Evolutionary conservation across 2,888 invertebrate genomes (phyloP).

Genomic region (Ophion costatus): DNA sequence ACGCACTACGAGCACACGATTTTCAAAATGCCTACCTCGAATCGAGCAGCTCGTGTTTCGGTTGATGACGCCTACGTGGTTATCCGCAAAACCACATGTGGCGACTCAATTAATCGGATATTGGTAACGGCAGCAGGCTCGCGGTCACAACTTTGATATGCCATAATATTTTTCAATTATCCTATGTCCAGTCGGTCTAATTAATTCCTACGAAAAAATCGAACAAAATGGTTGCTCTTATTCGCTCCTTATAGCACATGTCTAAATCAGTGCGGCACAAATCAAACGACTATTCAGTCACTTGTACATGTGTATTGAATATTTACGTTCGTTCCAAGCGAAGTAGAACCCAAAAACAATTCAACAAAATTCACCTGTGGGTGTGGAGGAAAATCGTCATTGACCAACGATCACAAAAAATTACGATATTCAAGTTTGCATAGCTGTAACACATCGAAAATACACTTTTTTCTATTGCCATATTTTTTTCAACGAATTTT

Average conservation of each 20-base stretch:
- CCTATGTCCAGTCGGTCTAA: slow-evolving; percentile 9
- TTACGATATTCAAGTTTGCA: too few relatives aligned
- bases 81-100: slow-evolving; percentile 46
- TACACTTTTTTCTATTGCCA: neutral
- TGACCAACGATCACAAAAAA: too few relatives aligned
- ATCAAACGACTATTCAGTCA: neutral
- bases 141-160: slow-evolving; percentile 8
- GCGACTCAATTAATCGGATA: slow-evolving; percentile 55
- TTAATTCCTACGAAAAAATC: slow-evolving; percentile 16
- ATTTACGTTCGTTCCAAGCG: too few relatives aligned
- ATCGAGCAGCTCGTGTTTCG: slow-evolving; percentile 6
- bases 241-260: neutral
- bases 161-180: slow-evolving; percentile 37
- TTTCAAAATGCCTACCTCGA: slow-evolving; percentile 23
- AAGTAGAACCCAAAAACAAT: too few relatives aligned
- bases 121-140: slow-evolving; percentile 15
- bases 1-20: slow-evolving; percentile 23
- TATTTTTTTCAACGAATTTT: neutral
- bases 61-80: slow-evolving; percentile 43
- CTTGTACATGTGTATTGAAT: neutral
- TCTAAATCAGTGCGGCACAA: neutral
- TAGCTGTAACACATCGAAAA: neutral
- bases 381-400: too few relatives aligned
- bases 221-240: neutral
- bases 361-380: too few relatives aligned